phyloP scores from a whole-genome alignment of 1,140 invertebrate genomes.

The Bombus haemorrhoidalis region DNA sequence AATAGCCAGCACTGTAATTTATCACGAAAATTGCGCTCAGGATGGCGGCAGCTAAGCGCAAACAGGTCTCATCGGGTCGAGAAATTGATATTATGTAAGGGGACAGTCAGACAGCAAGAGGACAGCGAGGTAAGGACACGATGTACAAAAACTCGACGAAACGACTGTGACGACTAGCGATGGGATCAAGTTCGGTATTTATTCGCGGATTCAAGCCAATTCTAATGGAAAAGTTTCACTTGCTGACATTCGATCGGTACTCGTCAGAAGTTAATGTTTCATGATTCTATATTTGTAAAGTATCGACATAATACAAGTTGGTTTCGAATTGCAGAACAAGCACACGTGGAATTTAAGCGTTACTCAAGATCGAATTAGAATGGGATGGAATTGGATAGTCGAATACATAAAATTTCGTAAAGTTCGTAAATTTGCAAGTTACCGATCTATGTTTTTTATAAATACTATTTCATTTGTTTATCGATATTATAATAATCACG shows the following conservation, averaged over 20 bases:
- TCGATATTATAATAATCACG: too few species aligned
- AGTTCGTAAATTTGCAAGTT: too few species aligned
- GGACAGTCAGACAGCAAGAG: neutral
- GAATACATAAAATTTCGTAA: neutral
- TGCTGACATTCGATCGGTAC: neutral
- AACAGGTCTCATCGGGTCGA: neutral
- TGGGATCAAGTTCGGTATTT: neutral
- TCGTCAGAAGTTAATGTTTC: neutral
- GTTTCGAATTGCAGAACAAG: too few species aligned
- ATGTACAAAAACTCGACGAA: neutral
- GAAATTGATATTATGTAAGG: conserved; percentile 37
- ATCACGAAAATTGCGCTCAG: conserved; percentile 23
- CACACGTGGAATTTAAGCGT: too few species aligned
- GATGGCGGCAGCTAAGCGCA: neutral
- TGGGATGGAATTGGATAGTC: too few species aligned
- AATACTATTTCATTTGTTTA: too few species aligned
- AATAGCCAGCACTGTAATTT: conserved; percentile 22
- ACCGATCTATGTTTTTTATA: too few species aligned
- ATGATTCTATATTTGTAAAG: neutral
- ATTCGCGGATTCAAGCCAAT: neutral
- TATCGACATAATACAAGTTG: neutral
- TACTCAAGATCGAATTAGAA: too few species aligned
- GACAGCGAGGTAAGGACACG: neutral
- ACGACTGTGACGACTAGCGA: neutral
- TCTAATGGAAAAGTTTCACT: neutral